A percentile compares a stretch with the other conserved stretches of the same genome.
phyloP scores from a whole-genome alignment of 2,888 invertebrate species.

The Ochropleura plecta region DNA sequence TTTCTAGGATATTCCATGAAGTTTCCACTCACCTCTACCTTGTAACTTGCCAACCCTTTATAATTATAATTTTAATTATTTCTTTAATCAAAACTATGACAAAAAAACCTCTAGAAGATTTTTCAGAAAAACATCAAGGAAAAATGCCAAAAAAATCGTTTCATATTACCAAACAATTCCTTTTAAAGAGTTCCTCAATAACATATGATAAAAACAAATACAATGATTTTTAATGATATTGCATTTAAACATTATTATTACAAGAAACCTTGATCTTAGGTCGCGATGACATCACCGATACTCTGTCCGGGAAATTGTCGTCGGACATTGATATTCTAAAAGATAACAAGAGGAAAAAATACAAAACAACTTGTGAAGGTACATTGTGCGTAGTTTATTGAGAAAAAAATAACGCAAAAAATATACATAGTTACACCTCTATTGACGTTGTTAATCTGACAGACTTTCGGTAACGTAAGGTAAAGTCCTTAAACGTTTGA shows the following conservation, averaged over 20 bases:
- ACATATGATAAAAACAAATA: slow-evolving; percentile 57
- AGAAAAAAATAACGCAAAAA: slow-evolving; percentile 32
- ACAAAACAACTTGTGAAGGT: slow-evolving; percentile 29
- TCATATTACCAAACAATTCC: slow-evolving; percentile 32
- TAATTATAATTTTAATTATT: neutral
- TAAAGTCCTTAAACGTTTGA: neutral
- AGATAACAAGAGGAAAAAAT: slow-evolving; percentile 55
- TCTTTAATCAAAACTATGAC: neutral
- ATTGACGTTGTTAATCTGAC: slow-evolving; percentile 10
- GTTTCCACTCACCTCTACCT: neutral
- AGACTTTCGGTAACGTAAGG: slow-evolving; percentile 3
- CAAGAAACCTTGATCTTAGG: slow-evolving; percentile 73
- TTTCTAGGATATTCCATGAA: neutral
- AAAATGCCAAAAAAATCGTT: neutral
- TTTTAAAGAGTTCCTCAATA: slow-evolving; percentile 50
- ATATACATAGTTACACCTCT: slow-evolving; percentile 19
- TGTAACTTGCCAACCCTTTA: neutral
- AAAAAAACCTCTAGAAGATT: neutral
- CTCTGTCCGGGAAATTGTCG: slow-evolving; percentile 73
- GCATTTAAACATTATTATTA: slow-evolving; percentile 50
- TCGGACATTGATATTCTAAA: slow-evolving; percentile 46
- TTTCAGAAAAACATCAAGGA: neutral
- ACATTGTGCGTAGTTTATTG: neutral
- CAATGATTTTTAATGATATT: slow-evolving; percentile 59
- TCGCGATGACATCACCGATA: slow-evolving; percentile 73